A percentile compares a stretch with the other conserved stretches of the same genome.
Conservation (phyloP, 2,113 vertebrate species). For the Ursus arctos region DNA sequence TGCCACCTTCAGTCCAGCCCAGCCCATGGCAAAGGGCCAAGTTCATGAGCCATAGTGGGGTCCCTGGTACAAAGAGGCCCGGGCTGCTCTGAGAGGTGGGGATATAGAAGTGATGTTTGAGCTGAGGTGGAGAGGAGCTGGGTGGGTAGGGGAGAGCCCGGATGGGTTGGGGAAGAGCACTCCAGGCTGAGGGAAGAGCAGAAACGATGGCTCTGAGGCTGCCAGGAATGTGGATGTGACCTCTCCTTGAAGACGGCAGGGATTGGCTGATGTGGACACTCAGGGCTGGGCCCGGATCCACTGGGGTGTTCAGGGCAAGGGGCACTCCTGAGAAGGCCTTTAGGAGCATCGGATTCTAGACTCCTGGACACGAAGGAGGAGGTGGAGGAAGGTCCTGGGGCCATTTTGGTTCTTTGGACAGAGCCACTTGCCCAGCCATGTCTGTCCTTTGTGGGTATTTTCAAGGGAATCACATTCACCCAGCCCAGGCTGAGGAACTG, state of each 20-base stretch:
- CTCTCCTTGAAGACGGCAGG: neutral
- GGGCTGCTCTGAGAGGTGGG: neutral
- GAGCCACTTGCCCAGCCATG: too few relatives aligned
- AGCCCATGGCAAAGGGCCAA: too few relatives aligned
- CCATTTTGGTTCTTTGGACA: neutral
- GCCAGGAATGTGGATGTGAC: neutral
- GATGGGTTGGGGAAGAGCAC: fast-evolving
- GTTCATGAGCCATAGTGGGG: neutral
- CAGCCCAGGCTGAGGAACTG: neutral
- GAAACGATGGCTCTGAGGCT: neutral
- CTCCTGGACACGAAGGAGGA: neutral
- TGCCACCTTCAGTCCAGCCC: neutral
- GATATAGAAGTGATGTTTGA: neutral
- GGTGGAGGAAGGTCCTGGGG: neutral
- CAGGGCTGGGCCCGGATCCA: neutral
- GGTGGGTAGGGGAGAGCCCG: neutral
- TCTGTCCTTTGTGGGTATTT: neutral
- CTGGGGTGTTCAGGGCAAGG: neutral
- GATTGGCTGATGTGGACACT: neutral
- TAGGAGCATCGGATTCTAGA: neutral
- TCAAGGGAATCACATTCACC: neutral
- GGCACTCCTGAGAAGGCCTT: neutral
- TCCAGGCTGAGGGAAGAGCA: neutral
- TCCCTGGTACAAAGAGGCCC: too few relatives aligned
- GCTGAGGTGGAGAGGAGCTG: neutral